Percentiles rank a stretch among this genome's conserved stretches.
These are phyloP conservation scores for Glyptemys insculpta DNA, from an alignment of 2,797 vertebrate species.

Conservation along the genomic window DNA sequence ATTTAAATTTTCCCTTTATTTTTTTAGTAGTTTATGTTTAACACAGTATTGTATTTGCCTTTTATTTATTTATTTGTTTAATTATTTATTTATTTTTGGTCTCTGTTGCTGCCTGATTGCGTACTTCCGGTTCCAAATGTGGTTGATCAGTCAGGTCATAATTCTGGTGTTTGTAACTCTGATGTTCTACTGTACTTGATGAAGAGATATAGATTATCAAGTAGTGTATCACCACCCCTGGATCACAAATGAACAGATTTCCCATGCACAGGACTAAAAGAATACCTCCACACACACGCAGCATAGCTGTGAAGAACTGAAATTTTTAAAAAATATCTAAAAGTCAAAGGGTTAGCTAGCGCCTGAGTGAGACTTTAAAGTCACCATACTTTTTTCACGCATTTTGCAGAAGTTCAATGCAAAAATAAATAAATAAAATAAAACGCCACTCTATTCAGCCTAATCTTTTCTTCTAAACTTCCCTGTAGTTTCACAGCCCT, in stretches of 20 bases:
- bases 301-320: background rate
- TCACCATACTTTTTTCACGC: background rate
- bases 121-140: too few species aligned
- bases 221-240: background rate
- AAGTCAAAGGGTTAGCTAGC: constrained; percentile 34
- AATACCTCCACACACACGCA: background rate
- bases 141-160: too few species aligned
- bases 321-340: background rate
- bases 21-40: too few species aligned
- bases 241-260: accelerated
- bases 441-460: accelerated
- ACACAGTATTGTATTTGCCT: too few species aligned
- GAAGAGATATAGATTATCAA: background rate
- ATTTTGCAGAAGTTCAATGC: background rate
- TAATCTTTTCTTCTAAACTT: background rate
- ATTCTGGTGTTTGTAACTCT: too few species aligned
- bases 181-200: background rate
- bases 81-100: too few species aligned
- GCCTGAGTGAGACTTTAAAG: background rate
- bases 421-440: background rate
- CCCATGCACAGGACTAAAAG: accelerated
- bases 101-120: too few species aligned
- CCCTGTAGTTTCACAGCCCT: constrained; percentile 17
- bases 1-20: too few species aligned
- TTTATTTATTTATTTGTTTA: too few species aligned